Conservation (phyloP, 2,888 invertebrate species). For the Chalcosyrphus nemorum region DNA sequence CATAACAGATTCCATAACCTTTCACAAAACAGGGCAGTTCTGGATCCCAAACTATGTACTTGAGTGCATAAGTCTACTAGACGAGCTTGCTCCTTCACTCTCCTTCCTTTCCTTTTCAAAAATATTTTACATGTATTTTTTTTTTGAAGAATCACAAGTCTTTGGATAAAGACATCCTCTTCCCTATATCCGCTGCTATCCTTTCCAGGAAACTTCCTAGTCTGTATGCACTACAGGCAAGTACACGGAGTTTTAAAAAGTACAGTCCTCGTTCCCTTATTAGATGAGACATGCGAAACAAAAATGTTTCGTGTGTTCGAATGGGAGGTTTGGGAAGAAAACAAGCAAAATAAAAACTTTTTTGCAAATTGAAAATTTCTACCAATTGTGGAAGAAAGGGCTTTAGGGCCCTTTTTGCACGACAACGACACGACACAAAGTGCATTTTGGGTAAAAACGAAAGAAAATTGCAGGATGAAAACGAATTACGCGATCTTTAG, state of each 20-base stretch:
- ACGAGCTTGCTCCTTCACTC: too few species aligned
- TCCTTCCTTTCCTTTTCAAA: too few species aligned
- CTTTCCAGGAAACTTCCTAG: too few species aligned
- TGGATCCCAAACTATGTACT: too few species aligned
- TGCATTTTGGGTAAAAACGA: conserved; percentile 52
- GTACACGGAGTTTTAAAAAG: neutral
- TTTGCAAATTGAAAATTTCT: conserved; percentile 61
- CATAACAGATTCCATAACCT: too few species aligned
- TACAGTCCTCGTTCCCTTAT: conserved; percentile 54
- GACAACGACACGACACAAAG: conserved; percentile 31
- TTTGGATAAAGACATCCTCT: too few species aligned
- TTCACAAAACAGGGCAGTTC: too few species aligned
- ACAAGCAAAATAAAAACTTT: neutral
- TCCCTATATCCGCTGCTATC: too few species aligned
- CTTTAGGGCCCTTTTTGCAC: neutral
- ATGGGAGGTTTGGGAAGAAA: neutral
- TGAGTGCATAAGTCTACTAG: too few species aligned
- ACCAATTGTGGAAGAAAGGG: conserved; percentile 48
- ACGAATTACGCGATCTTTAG: conserved; percentile 54
- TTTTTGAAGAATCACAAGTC: too few species aligned
- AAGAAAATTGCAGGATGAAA: conserved; percentile 46
- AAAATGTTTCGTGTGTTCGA: conserved; percentile 53
- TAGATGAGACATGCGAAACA: conserved; percentile 66
- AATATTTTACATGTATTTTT: too few species aligned
- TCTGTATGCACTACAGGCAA: neutral